A percentile compares a stretch with the other conserved stretches of the same genome.
Evolutionary conservation across 2,888 invertebrate genomes (phyloP).

Genomic region (Aleiodes leptofemur): DNA sequence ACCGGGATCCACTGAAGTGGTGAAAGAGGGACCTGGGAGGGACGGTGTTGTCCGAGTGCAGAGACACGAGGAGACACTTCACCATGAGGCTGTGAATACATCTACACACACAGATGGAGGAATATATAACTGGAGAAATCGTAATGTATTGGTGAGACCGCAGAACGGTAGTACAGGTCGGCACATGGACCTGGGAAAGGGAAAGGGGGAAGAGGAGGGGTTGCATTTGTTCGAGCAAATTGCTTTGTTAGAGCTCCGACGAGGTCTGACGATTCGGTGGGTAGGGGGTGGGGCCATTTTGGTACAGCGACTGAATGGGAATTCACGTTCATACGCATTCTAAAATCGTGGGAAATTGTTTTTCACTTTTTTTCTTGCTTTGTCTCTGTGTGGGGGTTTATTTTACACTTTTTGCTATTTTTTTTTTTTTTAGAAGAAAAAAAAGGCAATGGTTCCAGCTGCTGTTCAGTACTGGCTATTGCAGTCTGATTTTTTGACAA

Average conservation of each 20-base stretch:
- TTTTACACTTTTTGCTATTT: not conserved
- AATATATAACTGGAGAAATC: slow-evolving; percentile 4
- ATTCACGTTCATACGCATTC: slow-evolving; percentile 6
- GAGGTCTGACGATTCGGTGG: slow-evolving; percentile 18
- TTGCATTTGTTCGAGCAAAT: slow-evolving; percentile 58
- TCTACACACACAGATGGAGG: not conserved
- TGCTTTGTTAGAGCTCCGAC: slow-evolving; percentile 54
- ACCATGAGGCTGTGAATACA: slow-evolving; percentile 9
- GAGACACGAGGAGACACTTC: too few relatives aligned
- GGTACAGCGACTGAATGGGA: slow-evolving; percentile 13
- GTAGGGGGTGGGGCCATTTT: slow-evolving; percentile 7
- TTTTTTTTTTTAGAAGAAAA: not conserved
- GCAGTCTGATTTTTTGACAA: slow-evolving; percentile 15
- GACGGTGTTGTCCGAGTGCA: too few relatives aligned
- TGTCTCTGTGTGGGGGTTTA: too few relatives aligned
- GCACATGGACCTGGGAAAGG: slow-evolving; percentile 21
- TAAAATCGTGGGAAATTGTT: slow-evolving; percentile 23
- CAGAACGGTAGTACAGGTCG: slow-evolving; percentile 35
- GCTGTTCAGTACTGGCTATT: not conserved
- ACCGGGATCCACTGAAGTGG: slow-evolving; percentile 43
- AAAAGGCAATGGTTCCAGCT: not conserved
- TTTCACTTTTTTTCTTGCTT: slow-evolving; percentile 9
- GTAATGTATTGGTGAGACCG: slow-evolving; percentile 20
- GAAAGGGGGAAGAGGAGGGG: not conserved
- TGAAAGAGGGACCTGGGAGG: not conserved